Conservation (phyloP, 2,113 vertebrate species). For the Paraplagusia blochii region DNA sequence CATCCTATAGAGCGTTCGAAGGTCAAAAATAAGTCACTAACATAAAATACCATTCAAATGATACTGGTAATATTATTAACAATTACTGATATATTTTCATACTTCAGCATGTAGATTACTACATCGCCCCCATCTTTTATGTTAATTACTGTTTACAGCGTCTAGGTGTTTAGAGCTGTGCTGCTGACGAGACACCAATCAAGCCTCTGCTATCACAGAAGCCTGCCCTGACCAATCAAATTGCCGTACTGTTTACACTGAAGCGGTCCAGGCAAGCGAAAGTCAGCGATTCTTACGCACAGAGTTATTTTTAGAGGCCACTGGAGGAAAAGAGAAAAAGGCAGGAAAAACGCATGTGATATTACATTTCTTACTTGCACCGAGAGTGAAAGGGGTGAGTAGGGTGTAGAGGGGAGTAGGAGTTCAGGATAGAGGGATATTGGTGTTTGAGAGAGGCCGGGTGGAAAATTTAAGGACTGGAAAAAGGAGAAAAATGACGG, state of each 20-base stretch:
- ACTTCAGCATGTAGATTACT: slow-evolving; percentile 37
- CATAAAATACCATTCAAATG: slow-evolving; percentile 22
- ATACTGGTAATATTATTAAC: too few species aligned
- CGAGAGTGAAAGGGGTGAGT: slow-evolving; percentile 14
- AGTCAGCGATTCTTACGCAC: slow-evolving; percentile 65
- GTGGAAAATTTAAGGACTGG: slow-evolving; percentile 40
- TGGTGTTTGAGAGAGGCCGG: slow-evolving; percentile 31
- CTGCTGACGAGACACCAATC: slow-evolving; percentile 59
- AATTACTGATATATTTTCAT: too few species aligned
- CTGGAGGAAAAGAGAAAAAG: background rate
- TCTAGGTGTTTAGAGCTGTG: slow-evolving; percentile 50
- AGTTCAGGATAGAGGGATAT: slow-evolving; percentile 32
- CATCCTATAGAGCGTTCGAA: background rate
- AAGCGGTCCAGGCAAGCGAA: slow-evolving; percentile 50
- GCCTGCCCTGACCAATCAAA: slow-evolving; percentile 64
- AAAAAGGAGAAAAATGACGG: slow-evolving; percentile 36
- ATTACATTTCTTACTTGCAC: slow-evolving; percentile 61
- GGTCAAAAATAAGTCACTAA: slow-evolving; percentile 21
- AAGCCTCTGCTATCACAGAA: slow-evolving; percentile 42
- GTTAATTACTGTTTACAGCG: slow-evolving; percentile 57
- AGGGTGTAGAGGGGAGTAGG: background rate
- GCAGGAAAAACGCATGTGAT: slow-evolving; percentile 46
- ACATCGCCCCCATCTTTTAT: slow-evolving; percentile 35
- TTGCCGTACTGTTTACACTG: slow-evolving; percentile 48
- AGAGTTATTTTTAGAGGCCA: slow-evolving; percentile 65